phyloP scores from a whole-genome alignment of 1,140 invertebrate species.

The Aphelinus atriplicis region DNA sequence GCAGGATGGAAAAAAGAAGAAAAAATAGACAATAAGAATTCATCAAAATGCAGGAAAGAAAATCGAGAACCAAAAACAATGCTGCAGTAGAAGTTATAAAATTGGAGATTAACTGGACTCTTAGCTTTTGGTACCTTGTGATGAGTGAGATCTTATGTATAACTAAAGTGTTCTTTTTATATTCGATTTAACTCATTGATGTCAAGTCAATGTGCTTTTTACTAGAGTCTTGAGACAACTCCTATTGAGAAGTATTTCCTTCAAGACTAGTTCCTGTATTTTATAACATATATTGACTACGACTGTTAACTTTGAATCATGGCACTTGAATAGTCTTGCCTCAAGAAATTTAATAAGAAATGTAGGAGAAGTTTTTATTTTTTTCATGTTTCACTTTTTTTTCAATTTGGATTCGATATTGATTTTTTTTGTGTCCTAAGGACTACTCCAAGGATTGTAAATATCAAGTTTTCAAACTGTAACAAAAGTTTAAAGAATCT shows the following conservation, averaged over 20 bases:
- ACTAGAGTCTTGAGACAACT: conserved; percentile 1
- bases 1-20: conserved; percentile 29
- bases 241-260: conserved; percentile 6
- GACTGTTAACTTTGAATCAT: neutral
- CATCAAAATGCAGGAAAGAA: conserved; percentile 8
- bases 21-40: conserved; percentile 21
- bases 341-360: neutral
- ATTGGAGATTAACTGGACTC: conserved; percentile 3
- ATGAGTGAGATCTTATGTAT: conserved; percentile 24
- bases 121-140: conserved; percentile 14
- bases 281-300: neutral
- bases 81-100: too few species aligned
- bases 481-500: neutral
- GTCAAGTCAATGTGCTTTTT: conserved; percentile 20
- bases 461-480: neutral
- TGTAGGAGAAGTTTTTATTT: neutral
- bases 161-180: conserved; percentile 20
- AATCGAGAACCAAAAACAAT: conserved; percentile 14
- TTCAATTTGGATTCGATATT: neutral
- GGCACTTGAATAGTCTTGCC: neutral
- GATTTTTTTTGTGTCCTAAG: neutral
- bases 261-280: conserved; percentile 22
- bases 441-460: neutral
- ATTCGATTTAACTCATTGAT: conserved; percentile 22
- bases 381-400: neutral